Percentiles rank a stretch among this genome's conserved stretches.
Conservation (phyloP, 2,797 vertebrate species). For the Alauda arvensis region DNA sequence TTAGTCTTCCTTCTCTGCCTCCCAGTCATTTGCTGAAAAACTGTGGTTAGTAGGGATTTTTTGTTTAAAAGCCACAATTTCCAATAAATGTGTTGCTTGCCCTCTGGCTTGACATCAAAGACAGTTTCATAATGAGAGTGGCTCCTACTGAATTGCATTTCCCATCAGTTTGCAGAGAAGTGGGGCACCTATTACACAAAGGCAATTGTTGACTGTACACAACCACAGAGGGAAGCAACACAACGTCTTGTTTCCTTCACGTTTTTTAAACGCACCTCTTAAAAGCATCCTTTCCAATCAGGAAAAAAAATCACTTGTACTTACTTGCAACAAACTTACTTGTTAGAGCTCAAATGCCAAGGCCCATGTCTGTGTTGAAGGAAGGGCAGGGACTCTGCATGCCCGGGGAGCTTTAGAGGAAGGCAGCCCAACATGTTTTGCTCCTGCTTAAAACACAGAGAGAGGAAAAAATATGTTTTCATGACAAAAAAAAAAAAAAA, state of each 20-base stretch:
- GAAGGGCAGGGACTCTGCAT: rapidly evolving
- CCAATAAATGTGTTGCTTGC: background rate
- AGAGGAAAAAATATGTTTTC: background rate
- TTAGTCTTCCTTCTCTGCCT: background rate
- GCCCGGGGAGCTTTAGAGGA: background rate
- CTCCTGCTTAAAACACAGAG: background rate
- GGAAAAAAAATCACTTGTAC: background rate
- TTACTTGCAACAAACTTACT: background rate
- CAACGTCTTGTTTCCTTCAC: rapidly evolving
- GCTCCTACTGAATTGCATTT: conserved; percentile 18
- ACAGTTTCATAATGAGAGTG: background rate
- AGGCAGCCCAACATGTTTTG: rapidly evolving
- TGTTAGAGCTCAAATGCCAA: background rate
- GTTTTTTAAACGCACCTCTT: background rate
- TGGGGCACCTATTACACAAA: background rate
- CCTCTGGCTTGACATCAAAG: conserved; percentile 29
- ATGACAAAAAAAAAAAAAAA: background rate
- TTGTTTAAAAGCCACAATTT: conserved; percentile 21
- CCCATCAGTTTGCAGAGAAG: background rate
- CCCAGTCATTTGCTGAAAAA: background rate
- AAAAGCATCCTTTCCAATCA: background rate
- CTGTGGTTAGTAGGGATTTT: background rate
- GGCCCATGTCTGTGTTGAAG: background rate
- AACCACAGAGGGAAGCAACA: background rate
- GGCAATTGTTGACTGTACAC: background rate